Conservation (phyloP, 2,797 vertebrate genomes). For the Paratrypauchen microcephalus region DNA sequence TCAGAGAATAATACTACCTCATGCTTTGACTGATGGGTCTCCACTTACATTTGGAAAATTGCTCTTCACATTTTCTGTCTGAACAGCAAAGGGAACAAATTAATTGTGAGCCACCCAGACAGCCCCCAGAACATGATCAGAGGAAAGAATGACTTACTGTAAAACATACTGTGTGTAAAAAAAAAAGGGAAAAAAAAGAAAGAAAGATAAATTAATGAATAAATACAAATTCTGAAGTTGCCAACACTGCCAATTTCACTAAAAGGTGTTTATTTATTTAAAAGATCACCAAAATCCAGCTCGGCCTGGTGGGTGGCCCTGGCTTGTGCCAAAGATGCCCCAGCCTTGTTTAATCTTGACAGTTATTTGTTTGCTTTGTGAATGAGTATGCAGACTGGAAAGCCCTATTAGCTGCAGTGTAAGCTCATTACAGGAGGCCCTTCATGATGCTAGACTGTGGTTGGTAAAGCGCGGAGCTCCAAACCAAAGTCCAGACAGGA, state of each 20-base stretch:
- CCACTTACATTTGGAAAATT: slow-evolving; percentile 60
- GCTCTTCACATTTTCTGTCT: slow-evolving; percentile 56
- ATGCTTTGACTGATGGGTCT: slow-evolving; percentile 45
- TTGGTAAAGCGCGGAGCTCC: slow-evolving; percentile 51
- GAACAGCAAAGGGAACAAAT: slow-evolving; percentile 66
- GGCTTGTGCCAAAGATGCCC: slow-evolving; percentile 69
- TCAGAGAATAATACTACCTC: slow-evolving; percentile 40
- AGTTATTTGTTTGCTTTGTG: slow-evolving; percentile 79
- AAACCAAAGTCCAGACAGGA: slow-evolving; percentile 66
- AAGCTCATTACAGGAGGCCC: slow-evolving; percentile 69
- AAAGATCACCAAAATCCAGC: slow-evolving; percentile 45
- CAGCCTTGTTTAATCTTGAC: slow-evolving; percentile 70
- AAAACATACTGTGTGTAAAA: slow-evolving; percentile 45
- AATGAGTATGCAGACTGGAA: slow-evolving; percentile 77
- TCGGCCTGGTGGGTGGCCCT: slow-evolving; percentile 72
- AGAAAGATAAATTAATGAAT: slow-evolving; percentile 54
- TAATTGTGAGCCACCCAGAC: slow-evolving; percentile 67
- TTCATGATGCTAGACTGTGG: slow-evolving; percentile 78
- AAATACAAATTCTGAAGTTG: slow-evolving; percentile 49
- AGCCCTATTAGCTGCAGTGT: slow-evolving; percentile 66
- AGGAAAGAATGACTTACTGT: slow-evolving; percentile 64
- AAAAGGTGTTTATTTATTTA: slow-evolving; percentile 57
- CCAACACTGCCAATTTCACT: slow-evolving; percentile 22
- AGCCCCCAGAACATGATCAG: slow-evolving; percentile 47
- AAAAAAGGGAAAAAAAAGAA: slow-evolving; percentile 65